A percentile compares a stretch with the other conserved stretches of the same genome.
phyloP scores from a whole-genome alignment of 2,888 invertebrate genomes.

The Octonoba sinensis region DNA sequence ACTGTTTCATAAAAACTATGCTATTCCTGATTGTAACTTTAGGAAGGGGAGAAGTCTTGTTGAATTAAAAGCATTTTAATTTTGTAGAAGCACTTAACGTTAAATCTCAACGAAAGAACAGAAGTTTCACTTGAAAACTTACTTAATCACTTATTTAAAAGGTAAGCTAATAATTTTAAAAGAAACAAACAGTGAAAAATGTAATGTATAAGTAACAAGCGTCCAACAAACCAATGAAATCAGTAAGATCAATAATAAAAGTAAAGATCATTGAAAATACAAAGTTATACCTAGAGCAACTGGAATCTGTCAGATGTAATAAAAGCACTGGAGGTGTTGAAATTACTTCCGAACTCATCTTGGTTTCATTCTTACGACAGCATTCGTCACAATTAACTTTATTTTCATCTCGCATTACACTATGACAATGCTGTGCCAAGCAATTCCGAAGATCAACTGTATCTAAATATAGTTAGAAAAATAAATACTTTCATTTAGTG shows the following conservation, averaged over 20 bases:
- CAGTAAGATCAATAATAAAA: background rate
- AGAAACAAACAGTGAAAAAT: background rate
- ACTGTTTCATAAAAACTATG: too few relatives aligned
- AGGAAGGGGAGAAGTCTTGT: too few relatives aligned
- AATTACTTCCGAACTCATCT: slow-evolving; percentile 33
- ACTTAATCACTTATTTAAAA: too few relatives aligned
- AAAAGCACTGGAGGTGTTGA: slow-evolving; percentile 39
- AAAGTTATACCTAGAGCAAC: too few relatives aligned
- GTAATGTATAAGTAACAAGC: background rate
- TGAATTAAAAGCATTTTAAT: too few relatives aligned
- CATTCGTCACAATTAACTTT: slow-evolving; percentile 53
- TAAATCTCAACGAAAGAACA: too few relatives aligned
- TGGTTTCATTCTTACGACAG: slow-evolving; percentile 39
- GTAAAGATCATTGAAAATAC: background rate
- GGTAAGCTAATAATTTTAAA: too few relatives aligned
- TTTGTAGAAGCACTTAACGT: too few relatives aligned
- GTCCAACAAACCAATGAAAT: background rate
- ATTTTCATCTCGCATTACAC: slow-evolving; percentile 39
- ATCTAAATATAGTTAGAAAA: slow-evolving; percentile 19
- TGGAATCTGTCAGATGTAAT: slow-evolving; percentile 17
- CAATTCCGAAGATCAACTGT: slow-evolving; percentile 39
- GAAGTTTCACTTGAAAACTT: too few relatives aligned
- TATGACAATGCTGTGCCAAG: slow-evolving; percentile 37
- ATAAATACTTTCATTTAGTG: background rate
- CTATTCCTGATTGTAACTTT: too few relatives aligned